Conservation (phyloP, 2,797 vertebrate species). For the Tamandua tetradactyla region DNA sequence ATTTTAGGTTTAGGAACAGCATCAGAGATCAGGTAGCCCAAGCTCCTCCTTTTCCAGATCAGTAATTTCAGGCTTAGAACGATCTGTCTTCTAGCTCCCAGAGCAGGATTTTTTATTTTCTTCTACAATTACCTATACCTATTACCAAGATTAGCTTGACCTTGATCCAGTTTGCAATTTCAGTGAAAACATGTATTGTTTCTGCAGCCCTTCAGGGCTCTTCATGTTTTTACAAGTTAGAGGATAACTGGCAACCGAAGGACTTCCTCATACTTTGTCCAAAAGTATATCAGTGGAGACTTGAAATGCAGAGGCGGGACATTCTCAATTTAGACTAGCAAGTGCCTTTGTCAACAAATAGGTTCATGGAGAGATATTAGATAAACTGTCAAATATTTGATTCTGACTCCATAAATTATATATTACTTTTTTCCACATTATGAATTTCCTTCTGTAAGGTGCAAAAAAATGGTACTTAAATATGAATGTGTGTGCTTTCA, state of each 20-base stretch:
- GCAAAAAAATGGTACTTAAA: not conserved
- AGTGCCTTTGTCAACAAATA: slow-evolving; percentile 26
- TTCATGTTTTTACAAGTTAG: not conserved
- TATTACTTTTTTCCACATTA: not conserved
- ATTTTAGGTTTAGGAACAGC: not conserved
- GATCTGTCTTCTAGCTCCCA: not conserved
- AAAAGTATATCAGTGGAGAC: not conserved
- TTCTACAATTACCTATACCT: not conserved
- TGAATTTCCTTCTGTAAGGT: not conserved
- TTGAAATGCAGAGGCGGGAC: not conserved
- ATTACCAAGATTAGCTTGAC: not conserved
- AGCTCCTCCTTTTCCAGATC: not conserved
- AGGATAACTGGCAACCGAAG: not conserved
- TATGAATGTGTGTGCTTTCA: not conserved
- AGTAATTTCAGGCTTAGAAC: not conserved
- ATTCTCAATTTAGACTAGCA: not conserved
- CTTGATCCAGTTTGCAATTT: not conserved
- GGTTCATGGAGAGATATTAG: not conserved
- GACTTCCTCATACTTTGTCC: not conserved
- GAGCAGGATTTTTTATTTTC: not conserved
- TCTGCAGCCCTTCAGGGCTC: not conserved
- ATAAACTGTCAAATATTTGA: slow-evolving; percentile 60
- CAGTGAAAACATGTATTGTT: not conserved
- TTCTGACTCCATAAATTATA: slow-evolving; percentile 39
- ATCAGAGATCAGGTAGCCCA: not conserved